Percentiles rank a stretch among this genome's conserved stretches.
These are phyloP conservation scores for Timandra comae DNA, from an alignment of 2,888 invertebrate species.

Conservation along the genomic window DNA sequence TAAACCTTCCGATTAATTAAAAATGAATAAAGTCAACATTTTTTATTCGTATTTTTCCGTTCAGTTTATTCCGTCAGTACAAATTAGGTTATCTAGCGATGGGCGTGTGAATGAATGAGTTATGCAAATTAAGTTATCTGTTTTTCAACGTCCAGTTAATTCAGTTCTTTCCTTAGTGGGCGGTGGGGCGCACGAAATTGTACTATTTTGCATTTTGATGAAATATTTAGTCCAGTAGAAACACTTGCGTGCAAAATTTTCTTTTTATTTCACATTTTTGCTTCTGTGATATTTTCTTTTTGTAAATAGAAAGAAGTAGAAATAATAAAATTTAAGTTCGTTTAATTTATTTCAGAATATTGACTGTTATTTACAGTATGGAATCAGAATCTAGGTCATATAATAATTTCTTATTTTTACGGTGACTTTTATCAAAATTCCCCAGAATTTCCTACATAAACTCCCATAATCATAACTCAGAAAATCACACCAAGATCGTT, in stretches of 20 bases:
- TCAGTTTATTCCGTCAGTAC: conserved; percentile 48
- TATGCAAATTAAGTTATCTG: conserved; percentile 71
- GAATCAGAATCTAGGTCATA: too few species aligned
- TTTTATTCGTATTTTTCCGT: conserved; percentile 29
- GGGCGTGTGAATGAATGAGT: conserved; percentile 64
- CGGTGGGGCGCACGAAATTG: conserved; percentile 46
- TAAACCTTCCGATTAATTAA: conserved; percentile 18
- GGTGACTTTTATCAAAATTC: too few species aligned
- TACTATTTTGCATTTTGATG: conserved; percentile 70
- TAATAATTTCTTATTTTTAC: too few species aligned
- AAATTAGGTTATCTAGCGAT: conserved; percentile 60
- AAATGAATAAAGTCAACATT: conserved; percentile 24
- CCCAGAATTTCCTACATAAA: too few species aligned
- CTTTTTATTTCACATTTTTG: conserved; percentile 1
- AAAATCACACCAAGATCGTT: too few species aligned
- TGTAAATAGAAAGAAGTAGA: too few species aligned
- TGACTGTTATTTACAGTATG: too few species aligned
- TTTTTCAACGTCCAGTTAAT: conserved; percentile 68
- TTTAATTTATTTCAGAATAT: too few species aligned
- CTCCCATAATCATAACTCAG: too few species aligned
- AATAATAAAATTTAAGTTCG: too few species aligned
- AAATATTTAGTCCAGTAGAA: conserved; percentile 44
- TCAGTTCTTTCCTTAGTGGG: conserved; percentile 53
- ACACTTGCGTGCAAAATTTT: conserved; percentile 12
- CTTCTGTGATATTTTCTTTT: too few species aligned